A percentile compares a stretch with the other conserved stretches of the same genome.
phyloP scores from a whole-genome alignment of 2,797 vertebrate species.

The Lophura swinhoii region DNA sequence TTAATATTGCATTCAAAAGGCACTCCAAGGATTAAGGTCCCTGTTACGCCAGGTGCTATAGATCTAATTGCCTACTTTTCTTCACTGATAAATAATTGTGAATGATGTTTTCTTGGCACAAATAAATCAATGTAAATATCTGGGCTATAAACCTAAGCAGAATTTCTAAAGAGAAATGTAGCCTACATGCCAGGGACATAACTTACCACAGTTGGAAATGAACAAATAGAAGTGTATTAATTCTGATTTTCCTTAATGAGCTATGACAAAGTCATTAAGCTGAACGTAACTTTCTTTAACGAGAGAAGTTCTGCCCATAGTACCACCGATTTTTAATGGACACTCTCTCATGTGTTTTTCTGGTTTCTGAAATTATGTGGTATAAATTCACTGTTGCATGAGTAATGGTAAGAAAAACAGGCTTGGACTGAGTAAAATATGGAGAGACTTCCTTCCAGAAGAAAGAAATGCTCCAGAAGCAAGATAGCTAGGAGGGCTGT shows the following conservation, averaged over 20 bases:
- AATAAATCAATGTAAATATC: background rate
- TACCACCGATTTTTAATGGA: background rate
- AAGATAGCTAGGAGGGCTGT: background rate
- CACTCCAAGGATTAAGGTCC: background rate
- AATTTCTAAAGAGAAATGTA: background rate
- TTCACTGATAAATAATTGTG: background rate
- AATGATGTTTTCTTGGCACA: constrained; percentile 3
- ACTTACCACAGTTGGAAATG: constrained; percentile 21
- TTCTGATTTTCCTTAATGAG: constrained; percentile 37
- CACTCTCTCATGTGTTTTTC: background rate
- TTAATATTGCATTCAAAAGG: background rate
- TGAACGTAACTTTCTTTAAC: constrained; percentile 17
- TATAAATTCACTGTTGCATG: background rate
- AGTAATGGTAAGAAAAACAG: background rate
- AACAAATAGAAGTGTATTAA: background rate
- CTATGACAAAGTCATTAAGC: background rate
- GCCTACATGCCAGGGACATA: background rate
- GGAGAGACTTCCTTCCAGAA: background rate
- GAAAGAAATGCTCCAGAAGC: background rate
- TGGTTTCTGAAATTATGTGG: background rate
- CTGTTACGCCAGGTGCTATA: background rate
- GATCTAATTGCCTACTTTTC: background rate
- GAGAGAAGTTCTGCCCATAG: background rate
- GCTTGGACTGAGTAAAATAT: background rate
- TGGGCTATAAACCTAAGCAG: background rate